These are phyloP conservation scores for Patiria miniata DNA, from an alignment of 35 echinoderm and acorn worm genomes.

Conservation along the genomic window DNA sequence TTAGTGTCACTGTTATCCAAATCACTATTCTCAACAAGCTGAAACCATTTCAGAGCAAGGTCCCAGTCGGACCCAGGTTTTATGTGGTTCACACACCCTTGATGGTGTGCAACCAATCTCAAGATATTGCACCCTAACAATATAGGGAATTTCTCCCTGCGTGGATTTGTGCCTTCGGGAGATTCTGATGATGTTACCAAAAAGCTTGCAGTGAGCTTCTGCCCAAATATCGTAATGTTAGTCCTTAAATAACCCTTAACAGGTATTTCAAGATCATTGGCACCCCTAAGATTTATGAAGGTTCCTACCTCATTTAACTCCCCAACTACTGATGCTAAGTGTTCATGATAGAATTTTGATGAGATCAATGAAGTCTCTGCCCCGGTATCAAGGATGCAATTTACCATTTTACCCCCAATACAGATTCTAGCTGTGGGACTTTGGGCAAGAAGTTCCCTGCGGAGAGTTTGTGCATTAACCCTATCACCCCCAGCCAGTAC, in stretches of 20 bases:
- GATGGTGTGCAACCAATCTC: not conserved
- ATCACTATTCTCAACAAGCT: not conserved
- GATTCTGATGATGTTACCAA: too few species aligned
- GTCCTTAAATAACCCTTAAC: not conserved
- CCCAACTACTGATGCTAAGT: not conserved
- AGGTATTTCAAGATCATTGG: not conserved
- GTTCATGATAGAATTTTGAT: too few species aligned
- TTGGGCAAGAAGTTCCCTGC: not conserved
- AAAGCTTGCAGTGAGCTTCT: not conserved
- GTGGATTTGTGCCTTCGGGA: too few species aligned
- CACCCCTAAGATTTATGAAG: not conserved
- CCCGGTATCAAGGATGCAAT: not conserved
- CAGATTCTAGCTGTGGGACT: not conserved
- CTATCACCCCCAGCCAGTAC: not conserved
- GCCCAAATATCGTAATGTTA: not conserved
- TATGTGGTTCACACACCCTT: not conserved
- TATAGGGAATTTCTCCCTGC: too few species aligned
- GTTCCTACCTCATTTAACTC: not conserved
- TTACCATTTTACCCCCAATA: not conserved
- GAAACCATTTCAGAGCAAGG: not conserved
- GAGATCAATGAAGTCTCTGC: not conserved
- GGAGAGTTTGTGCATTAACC: not conserved
- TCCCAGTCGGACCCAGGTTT: not conserved
- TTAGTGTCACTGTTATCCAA: not conserved
- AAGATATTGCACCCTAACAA: too few species aligned